A percentile compares a stretch with the other conserved stretches of the same genome.
These are phyloP conservation scores for Mantis religiosa DNA, from an alignment of 2,888 invertebrate genomes.

Conservation along the genomic window DNA sequence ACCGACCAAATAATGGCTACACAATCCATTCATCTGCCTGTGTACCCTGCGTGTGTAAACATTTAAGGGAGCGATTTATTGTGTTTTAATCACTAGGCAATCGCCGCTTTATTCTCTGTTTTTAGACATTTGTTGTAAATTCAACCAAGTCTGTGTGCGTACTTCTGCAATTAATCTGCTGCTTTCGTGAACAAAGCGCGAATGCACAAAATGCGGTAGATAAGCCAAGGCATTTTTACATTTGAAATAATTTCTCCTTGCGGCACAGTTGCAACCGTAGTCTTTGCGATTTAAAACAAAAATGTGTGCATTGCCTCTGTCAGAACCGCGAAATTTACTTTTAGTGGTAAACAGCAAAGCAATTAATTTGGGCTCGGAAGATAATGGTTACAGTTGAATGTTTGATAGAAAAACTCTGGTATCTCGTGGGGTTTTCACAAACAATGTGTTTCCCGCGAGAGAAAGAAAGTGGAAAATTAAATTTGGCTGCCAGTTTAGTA, in stretches of 20 bases:
- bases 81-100: neutral
- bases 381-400: neutral
- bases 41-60: neutral
- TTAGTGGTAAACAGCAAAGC: neutral
- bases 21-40: neutral
- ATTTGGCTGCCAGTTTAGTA: too few species aligned
- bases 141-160: neutral
- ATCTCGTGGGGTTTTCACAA: too few species aligned
- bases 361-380: neutral
- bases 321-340: neutral
- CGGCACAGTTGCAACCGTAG: neutral
- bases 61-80: neutral
- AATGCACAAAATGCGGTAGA: neutral
- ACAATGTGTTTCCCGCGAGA: too few species aligned
- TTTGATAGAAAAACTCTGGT: neutral
- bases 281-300: neutral
- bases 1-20: neutral
- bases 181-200: neutral
- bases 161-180: neutral
- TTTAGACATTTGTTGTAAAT: neutral
- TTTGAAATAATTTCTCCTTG: neutral
- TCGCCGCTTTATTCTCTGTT: neutral
- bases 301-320: too few species aligned
- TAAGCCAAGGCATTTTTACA: neutral
- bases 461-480: too few species aligned